Base-by-base conservation (phyloP, 2,888 invertebrate genomes). In the Agrotis segetum region DNA sequence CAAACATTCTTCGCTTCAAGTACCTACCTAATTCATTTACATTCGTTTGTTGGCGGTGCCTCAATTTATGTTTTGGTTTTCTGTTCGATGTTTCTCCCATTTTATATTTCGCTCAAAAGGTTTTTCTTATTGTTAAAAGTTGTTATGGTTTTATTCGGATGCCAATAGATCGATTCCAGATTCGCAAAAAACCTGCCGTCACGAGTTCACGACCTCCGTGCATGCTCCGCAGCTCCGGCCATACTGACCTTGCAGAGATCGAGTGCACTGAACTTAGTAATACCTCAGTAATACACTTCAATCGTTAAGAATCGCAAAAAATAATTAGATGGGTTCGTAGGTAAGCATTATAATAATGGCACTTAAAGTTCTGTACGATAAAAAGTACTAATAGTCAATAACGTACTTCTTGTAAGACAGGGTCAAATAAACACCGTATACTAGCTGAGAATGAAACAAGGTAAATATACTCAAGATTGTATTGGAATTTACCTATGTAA, bases 201-300 rank as follows among this genome's bases (percentile, higher is more conserved):
- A 82, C 79, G 82, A 82, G 24, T 55, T 84, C 76, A 82, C 79
- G 82, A 82, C 34, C 58, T 47, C 58, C 55, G 21, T 63, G 17
- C 40, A 47, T 49, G 29, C 64, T 60, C 24, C 24, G n/a, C n/a
- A n/a, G n/a, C 24, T 24, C 40, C 60, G 75, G 76, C 76, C 72
- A 65, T 5, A 5, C 58, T 53, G 62, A 4, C 74, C 79, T 73
- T 83, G 84, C 77, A 74, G 63, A 71, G 70, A 71, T n/a, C 77
- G 50, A 64, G 56, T 58, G 44, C 67, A 63, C 47, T 61, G 56
- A 69, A 67, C 74, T 53, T 44, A 44, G 21, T 21, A 40, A 49
- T n/a, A 13, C 3, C 74, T 53, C 44, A 44, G 21, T 21, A 40
- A 49, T n/a, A 13, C 3, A 34, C 44, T 49, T 34, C 17, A 74